Base-by-base conservation (phyloP, 1,140 invertebrate genomes). In the Bilobella aurantiaca region DNA sequence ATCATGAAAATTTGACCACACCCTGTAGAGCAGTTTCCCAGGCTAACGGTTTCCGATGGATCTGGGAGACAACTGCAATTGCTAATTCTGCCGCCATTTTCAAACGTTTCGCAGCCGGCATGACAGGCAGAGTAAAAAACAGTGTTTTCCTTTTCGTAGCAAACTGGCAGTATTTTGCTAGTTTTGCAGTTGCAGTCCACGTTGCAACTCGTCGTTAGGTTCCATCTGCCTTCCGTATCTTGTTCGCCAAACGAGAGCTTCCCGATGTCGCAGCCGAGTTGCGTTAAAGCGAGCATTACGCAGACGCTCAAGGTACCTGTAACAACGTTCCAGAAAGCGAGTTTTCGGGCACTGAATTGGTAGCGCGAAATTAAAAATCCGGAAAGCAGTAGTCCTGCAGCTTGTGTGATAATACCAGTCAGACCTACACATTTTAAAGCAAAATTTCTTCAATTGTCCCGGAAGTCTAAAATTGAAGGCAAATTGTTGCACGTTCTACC, bases 261-360 rank as follows among this genome's bases (percentile, higher is more conserved):
- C 23, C 67, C 67, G 12, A 59, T 47, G n/a, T 65, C 74, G 74
- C 88, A 90, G 1, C 86, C 86, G 1, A 89, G 76, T 70, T 86
- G 86, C 1, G 85, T 83, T 66, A 86, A 88, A 0, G 81, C 79
- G 25, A 87, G 77, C 66, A 87, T 83, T 2, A 84, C 85, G 30
- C 82, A 68, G 1, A 86, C 80, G 12, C 84, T 84, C 56, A 87
- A 75, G 0, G 82, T 76, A 31, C 86, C 86, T 8, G 86, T 81
- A 58, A 87, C 78, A 1, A 88, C 83, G 74, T 89, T 89, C 85
- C 87, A 89, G 0, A 78, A 82, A 3, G 86, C 86, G 67, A 89
- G 77, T 62, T 82, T 83, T 29, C 85, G 77, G 0, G 87, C 85
- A 61, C 80, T 79, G 0, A 87, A 87, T 74, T 86, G 85, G 68